A percentile compares a stretch with the other conserved stretches of the same genome.
Evolutionary conservation across 1,140 invertebrate species (phyloP).

Genomic region (Cyrtorhinus lividipennis): DNA sequence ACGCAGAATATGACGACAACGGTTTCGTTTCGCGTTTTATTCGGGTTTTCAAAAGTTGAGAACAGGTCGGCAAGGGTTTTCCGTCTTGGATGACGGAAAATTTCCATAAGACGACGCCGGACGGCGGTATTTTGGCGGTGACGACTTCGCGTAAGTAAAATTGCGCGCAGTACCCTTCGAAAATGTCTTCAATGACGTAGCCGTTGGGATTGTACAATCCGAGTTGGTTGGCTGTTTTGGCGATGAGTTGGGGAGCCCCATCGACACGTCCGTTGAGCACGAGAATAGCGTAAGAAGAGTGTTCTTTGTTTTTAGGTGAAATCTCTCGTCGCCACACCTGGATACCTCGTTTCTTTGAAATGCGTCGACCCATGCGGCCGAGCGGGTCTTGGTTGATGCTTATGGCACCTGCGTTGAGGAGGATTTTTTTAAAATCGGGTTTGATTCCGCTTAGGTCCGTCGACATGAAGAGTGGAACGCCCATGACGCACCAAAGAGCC

Average conservation of each 20-base stretch:
- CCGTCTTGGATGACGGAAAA: neutral
- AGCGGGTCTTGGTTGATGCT: constrained; percentile 71
- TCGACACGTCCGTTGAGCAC: neutral
- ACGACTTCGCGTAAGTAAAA: neutral
- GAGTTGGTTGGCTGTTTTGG: neutral
- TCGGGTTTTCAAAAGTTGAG: too few relatives aligned
- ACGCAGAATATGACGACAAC: neutral
- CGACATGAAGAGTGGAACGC: constrained; percentile 78
- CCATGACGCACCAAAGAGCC: constrained; percentile 79
- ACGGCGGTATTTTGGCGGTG: neutral
- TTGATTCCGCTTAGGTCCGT: constrained; percentile 59
- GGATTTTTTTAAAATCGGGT: constrained; percentile 54
- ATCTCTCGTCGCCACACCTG: constrained; percentile 23
- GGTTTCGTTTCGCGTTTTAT: too few relatives aligned
- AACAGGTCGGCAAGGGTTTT: too few relatives aligned
- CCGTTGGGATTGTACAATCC: neutral
- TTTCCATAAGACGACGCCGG: neutral
- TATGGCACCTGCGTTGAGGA: constrained; percentile 58
- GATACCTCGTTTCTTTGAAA: constrained; percentile 29
- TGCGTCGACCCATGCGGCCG: constrained; percentile 45
- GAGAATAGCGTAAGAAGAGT: constrained; percentile 28
- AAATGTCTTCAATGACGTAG: neutral
- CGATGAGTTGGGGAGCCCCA: neutral
- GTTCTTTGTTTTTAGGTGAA: constrained; percentile 28
- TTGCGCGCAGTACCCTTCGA: neutral